Evolutionary conservation across 1,140 invertebrate genomes (phyloP), one percentile per base, ranked within the genome.

Genomic region (Gryllus bimaculatus): DNA sequence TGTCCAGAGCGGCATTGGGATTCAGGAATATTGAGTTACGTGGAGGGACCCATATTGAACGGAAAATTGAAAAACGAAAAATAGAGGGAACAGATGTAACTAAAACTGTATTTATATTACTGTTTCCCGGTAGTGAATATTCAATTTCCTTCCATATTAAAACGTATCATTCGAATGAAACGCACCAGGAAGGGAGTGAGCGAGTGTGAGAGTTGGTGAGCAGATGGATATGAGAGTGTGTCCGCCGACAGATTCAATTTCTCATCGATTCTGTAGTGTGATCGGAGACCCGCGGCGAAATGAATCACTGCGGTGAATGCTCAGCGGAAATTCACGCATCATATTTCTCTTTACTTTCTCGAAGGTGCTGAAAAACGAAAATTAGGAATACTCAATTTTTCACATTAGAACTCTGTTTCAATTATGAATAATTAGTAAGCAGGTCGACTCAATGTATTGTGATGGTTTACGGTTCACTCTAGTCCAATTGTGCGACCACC

Each of bases 91-190:
- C 54, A 13, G 54, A 66, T 66, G 54, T 66, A 66, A 66, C 54
- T 66, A 66, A 66, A 66, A 66, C 54, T 66, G 54, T 66, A 66
- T 66, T 66, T 66, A 66, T 66, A 66, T 66, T 66, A 66, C 54
- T 66, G 54, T 66, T 66, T 66, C 18, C 54, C 54, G 54, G 54
- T 66, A 66, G 54, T 66, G 54, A 18, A 66, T 66, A 13, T 66
- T 66, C 54, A 66, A 66, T 66, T 66, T 66, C 54, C 54, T 66
- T 66, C 54, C 54, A 66, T 66, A 66, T 66, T 66, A 66, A 66
- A 66, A 66, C 54, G 54, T 66, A 66, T 66, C 54, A 66, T 66
- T 66, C 54, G 10, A 18, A 18, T 66, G 54, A 66, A 66, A 66
- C 18, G 54, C 10, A 66, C 54, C 10, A 66, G 10, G 54, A 66